A percentile compares a stretch with the other conserved stretches of the same genome.
phyloP scores from a whole-genome alignment of 2,113 vertebrate genomes.

The Sialia sialis region DNA sequence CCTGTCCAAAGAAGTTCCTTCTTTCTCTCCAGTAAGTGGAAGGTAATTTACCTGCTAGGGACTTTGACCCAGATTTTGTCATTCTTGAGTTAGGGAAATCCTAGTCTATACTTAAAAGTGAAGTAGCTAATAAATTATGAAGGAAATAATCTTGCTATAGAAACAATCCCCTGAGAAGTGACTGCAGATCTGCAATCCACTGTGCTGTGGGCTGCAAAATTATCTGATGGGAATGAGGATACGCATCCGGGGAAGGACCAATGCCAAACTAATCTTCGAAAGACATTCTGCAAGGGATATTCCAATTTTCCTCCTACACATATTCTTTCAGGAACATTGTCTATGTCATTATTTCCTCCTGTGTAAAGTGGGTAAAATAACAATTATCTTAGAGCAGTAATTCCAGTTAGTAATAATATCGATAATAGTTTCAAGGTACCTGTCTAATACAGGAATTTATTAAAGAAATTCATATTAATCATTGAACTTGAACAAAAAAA shows the following conservation, averaged over 20 bases:
- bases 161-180: background rate
- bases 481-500: background rate
- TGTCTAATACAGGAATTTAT: background rate
- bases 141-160: background rate
- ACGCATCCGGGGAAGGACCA: background rate
- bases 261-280: background rate
- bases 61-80: background rate
- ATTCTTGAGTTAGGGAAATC: background rate
- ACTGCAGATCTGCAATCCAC: background rate
- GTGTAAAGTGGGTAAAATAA: background rate
- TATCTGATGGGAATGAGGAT: background rate
- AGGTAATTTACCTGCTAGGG: background rate
- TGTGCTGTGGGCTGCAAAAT: background rate
- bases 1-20: background rate
- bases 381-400: background rate
- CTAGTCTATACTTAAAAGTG: background rate
- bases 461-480: background rate
- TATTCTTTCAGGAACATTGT: background rate
- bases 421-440: background rate
- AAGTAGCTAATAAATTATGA: background rate
- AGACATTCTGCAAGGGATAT: background rate
- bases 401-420: background rate
- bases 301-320: background rate
- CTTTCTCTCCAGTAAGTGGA: background rate
- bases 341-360: background rate